These are phyloP conservation scores for Rissa tridactyla DNA, from an alignment of 2,113 vertebrate genomes.

Conservation along the genomic window DNA sequence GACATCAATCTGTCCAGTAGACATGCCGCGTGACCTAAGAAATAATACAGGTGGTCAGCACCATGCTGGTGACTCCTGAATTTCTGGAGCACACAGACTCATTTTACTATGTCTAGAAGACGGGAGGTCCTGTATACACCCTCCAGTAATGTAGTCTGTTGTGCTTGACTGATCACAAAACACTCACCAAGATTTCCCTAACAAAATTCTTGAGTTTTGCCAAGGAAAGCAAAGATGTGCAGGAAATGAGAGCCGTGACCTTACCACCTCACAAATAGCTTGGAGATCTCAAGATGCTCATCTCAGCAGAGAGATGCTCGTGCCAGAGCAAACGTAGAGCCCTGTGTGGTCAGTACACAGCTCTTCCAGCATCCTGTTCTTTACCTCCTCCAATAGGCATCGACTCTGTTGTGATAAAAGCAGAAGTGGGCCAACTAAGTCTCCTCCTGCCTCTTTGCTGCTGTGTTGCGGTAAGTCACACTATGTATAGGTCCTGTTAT, in stretches of 20 bases:
- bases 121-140: neutral
- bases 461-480: neutral
- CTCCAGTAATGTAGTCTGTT: neutral
- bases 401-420: neutral
- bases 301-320: neutral
- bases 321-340: neutral
- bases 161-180: conserved; percentile 45
- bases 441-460: neutral
- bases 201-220: conserved; percentile 4
- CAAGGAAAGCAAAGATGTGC: conserved; percentile 51
- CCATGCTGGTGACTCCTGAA: conserved; percentile 24
- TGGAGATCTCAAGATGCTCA: neutral
- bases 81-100: conserved; percentile 1
- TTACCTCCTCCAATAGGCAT: neutral
- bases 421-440: neutral
- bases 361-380: neutral
- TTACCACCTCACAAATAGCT: conserved; percentile 21
- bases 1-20: conserved; percentile 51
- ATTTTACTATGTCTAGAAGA: neutral
- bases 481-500: neutral
- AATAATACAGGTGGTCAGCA: conserved; percentile 62
- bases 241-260: neutral
- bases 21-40: neutral
- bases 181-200: conserved; percentile 25
- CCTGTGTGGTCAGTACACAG: neutral